Evolutionary conservation across 2,113 vertebrate species (phyloP), one percentile per base, ranked within the genome.

Genomic region (Saccopteryx leptura): DNA sequence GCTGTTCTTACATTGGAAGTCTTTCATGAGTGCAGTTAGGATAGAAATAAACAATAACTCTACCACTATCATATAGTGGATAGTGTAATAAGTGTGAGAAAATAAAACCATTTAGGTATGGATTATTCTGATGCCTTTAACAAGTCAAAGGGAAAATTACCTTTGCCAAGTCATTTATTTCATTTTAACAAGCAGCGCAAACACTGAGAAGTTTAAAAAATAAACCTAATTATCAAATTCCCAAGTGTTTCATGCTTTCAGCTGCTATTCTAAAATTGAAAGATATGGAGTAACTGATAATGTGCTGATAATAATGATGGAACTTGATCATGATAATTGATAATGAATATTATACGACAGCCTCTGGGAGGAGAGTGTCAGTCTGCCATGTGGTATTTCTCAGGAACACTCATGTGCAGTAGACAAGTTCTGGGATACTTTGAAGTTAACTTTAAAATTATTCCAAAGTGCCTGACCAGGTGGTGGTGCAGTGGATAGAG

Each of bases 41-140:
- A 56, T 81, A 74, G 90, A 90, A 92, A 85, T 91, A 93, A 93
- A 58, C 79, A 84, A 81, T 79, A 89, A 69, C 76, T 66, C 2
- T 3, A 82, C 14, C 1, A 7, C 5, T 65, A 1, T 80, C 83
- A 4, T n/a, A 69, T 79, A 61, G 26, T 65, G 12, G 17, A 21
- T 90, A 56, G 76, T 15, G 39, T 56, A 88, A 93, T 95, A 96
- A 93, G 58, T 82, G 15, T 83, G 46, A 83, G 71, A 58, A 60
- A 15, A 13, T 58, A 28, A 80, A 94, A 66, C 4, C 74, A 17
- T 26, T 75, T 68, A 69, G 56, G 19, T 23, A 5, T 26, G 48
- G n/a, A 39, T 60, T 93, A 89, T 82, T 90, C 33, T 79, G 76
- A 78, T 93, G 21, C 10, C 18, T 95, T 93, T 75, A 33, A 76